Percentiles rank a stretch among this genome's conserved stretches.
Conservation (phyloP, 2,888 invertebrate species). For the Dicyrtomina minuta region DNA sequence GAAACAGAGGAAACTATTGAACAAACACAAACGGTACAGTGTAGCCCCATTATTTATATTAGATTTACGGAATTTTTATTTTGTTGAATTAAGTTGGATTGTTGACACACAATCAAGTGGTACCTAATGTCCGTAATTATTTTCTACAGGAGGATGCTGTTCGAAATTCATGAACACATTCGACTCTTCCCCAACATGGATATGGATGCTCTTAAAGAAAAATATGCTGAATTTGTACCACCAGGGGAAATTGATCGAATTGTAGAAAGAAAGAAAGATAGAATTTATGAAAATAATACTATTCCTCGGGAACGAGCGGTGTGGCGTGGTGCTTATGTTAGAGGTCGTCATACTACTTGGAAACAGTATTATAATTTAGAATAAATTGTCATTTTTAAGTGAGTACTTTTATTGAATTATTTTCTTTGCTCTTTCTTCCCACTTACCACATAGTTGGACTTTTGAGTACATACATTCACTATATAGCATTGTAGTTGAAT, state of each 20-base stretch:
- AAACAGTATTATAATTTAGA: neutral
- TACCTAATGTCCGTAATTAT: no score
- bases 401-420: no score
- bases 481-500: no score
- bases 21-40: slow-evolving; percentile 29
- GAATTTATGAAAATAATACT: slow-evolving; percentile 23
- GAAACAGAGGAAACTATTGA: slow-evolving; percentile 29
- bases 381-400: no score
- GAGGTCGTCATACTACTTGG: neutral
- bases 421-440: no score
- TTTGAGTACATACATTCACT: no score
- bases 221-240: slow-evolving; percentile 76
- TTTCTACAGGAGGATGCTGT: no score
- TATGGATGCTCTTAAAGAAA: slow-evolving; percentile 66
- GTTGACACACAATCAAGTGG: no score
- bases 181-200: slow-evolving; percentile 73
- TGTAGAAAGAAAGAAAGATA: slow-evolving; percentile 55
- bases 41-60: slow-evolving; percentile 1
- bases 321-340: neutral
- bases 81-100: no score
- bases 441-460: no score
- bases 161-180: neutral
- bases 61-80: slow-evolving; percentile 31
- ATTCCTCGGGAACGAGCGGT: neutral
- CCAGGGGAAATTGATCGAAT: slow-evolving; percentile 64